Conservation (phyloP, 2,113 vertebrate genomes). For the Paramormyrops kingsleyae region DNA sequence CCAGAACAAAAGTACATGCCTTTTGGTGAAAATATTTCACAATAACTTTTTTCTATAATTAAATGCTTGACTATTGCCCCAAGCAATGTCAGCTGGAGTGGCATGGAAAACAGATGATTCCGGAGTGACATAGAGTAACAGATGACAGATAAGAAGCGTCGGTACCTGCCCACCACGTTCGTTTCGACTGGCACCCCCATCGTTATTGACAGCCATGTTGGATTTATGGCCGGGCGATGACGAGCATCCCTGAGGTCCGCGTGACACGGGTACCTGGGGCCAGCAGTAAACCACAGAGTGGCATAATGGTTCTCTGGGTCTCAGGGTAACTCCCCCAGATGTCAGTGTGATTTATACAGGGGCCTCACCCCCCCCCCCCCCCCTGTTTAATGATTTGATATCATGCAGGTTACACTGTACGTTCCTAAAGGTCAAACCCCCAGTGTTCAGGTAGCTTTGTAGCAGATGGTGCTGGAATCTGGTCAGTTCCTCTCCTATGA, state of each 20-base stretch:
- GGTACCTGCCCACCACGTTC: background rate
- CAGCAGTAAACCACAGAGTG: background rate
- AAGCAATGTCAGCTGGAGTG: background rate
- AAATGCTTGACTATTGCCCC: constrained; percentile 8
- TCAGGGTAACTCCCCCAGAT: constrained; percentile 31
- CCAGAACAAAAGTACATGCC: constrained; percentile 1
- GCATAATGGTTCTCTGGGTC: constrained; percentile 17
- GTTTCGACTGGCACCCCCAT: background rate
- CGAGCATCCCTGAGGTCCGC: background rate
- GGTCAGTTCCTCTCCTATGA: constrained; percentile 40
- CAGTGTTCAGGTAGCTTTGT: constrained; percentile 42
- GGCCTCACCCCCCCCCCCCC: constrained; percentile 15
- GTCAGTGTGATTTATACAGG: constrained; percentile 34
- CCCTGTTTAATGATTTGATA: constrained; percentile 12
- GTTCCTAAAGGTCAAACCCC: constrained; percentile 39
- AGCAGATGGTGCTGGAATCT: constrained; percentile 56
- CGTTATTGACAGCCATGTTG: background rate
- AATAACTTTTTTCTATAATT: constrained; percentile 15
- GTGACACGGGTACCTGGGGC: no score
- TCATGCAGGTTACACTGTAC: background rate
- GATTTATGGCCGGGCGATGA: background rate
- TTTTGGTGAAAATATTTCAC: constrained; percentile 16
- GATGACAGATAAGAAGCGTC: background rate
- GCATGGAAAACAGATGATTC: background rate
- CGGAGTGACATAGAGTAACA: background rate